Evolutionary conservation across 2,888 invertebrate species (phyloP).

Genomic region (Zhuqinia jingwanae): DNA sequence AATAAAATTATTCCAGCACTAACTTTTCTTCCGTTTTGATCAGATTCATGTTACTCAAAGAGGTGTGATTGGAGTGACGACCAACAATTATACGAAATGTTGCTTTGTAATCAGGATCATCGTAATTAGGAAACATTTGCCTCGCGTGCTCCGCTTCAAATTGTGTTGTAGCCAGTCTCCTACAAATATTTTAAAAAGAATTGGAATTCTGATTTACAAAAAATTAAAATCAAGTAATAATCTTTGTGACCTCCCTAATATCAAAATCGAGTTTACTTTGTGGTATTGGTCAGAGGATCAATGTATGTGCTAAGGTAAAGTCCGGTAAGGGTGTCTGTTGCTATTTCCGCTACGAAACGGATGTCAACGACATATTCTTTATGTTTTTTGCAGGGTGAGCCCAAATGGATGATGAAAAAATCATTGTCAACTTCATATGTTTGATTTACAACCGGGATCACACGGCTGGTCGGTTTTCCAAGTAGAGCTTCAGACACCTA

Average conservation of each 20-base stretch:
- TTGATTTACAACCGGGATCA: conserved; percentile 47
- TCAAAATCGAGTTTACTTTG: conserved; percentile 35
- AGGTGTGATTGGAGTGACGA: conserved; percentile 58
- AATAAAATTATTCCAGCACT: conserved; percentile 8
- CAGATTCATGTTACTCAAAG: conserved; percentile 71
- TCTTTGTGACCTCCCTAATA: neutral
- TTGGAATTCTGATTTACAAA: neutral
- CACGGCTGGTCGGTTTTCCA: conserved; percentile 2
- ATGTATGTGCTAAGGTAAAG: conserved; percentile 63
- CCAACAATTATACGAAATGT: conserved; percentile 69
- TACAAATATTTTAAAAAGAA: conserved; percentile 36
- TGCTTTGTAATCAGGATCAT: conserved; percentile 74
- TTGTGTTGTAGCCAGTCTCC: conserved; percentile 74
- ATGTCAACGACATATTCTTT: conserved; percentile 50
- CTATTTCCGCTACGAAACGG: conserved; percentile 49
- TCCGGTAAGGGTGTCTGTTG: conserved; percentile 36
- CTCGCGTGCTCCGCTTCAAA: conserved; percentile 69
- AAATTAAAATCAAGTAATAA: neutral
- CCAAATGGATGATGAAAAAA: conserved; percentile 57
- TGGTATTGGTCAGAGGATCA: conserved; percentile 51
- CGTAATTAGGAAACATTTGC: conserved; percentile 74
- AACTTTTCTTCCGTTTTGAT: conserved; percentile 63
- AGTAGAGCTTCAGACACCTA: conserved; percentile 35
- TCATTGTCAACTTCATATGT: conserved; percentile 49
- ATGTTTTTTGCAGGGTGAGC: neutral